phyloP scores from a whole-genome alignment of 2,888 invertebrate genomes.

The Dendrolimus houi region DNA sequence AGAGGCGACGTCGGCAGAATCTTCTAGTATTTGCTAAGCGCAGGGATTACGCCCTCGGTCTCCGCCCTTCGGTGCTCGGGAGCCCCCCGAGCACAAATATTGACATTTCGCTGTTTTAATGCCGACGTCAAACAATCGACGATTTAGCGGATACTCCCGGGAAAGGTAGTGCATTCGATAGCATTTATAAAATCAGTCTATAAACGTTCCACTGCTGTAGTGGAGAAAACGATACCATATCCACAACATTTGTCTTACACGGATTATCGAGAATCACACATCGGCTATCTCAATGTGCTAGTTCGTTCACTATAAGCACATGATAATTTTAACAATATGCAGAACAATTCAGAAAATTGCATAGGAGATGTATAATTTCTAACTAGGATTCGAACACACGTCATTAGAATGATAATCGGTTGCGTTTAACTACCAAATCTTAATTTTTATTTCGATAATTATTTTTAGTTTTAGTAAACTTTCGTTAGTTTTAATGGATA shows the following conservation, averaged over 20 bases:
- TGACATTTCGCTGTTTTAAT: constrained; percentile 74
- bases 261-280: constrained; percentile 1
- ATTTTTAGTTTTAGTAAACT: no score
- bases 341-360: no score
- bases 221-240: neutral
- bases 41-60: constrained; percentile 48
- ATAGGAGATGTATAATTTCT: no score
- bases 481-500: no score
- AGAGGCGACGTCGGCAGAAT: constrained; percentile 43
- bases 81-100: constrained; percentile 51
- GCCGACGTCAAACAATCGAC: constrained; percentile 73
- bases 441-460: no score
- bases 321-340: no score
- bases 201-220: no score
- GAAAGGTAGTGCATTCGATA: constrained; percentile 15
- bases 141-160: constrained; percentile 40
- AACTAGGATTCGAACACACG: no score
- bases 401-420: no score
- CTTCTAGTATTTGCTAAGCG: constrained; percentile 53
- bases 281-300: constrained; percentile 8
- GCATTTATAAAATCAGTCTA: neutral
- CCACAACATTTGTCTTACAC: neutral
- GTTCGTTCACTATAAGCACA: neutral
- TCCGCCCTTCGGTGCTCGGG: constrained; percentile 27
- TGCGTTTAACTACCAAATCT: no score